Base-by-base conservation (phyloP, 1,140 invertebrate genomes). In the Homarus americanus region DNA sequence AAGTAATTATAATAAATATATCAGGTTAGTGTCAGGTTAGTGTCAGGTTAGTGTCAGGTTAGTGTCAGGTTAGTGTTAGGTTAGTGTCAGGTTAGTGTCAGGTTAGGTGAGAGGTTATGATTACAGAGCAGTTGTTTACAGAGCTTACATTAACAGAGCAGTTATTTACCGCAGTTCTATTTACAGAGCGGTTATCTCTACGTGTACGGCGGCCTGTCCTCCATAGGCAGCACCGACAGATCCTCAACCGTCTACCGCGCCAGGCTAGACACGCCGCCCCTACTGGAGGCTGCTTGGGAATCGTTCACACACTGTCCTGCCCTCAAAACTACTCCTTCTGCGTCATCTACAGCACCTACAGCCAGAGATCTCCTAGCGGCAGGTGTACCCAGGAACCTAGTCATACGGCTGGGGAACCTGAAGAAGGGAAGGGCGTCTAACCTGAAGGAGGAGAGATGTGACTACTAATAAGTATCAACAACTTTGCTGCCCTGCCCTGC, bases 281-380 rank as follows among this genome's bases (percentile, higher is more conserved):
- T 88, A 2, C 63, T 88, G 78, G 86, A 88, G n/a, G 86, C 86
- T 34, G 86, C 86, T 7, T 88, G 86, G 86, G 76, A 72, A 4
- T 53, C 86, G 63, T 88, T 88, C 78, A 44, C 36, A 76, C 36
- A 88, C 78, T 88, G 86, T 41, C 63, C 86, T 2, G 17, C 38
- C 12, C 28, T 87, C 53, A 63, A 12, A 24, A 49, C 75, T 36
- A 32, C 75, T 3, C 3, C 40, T 5, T 34, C 53, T 20, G 24
- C 53, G 28, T 63, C 58, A 24, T 24, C 80, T 34, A 34, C 9
- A 20, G 28, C 15, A 15, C 20, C 12, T 5, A 53, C 34, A 4
- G 9, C 12, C 34, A 76, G 36, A 9, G 5, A 41, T 40, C 20
- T 24, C 1, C 12, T 87, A 34, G 85, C 85, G 1, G 85, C 73